Evolutionary conservation across 2,888 invertebrate species (phyloP).

Genomic region (Crossocerus cetratus): DNA sequence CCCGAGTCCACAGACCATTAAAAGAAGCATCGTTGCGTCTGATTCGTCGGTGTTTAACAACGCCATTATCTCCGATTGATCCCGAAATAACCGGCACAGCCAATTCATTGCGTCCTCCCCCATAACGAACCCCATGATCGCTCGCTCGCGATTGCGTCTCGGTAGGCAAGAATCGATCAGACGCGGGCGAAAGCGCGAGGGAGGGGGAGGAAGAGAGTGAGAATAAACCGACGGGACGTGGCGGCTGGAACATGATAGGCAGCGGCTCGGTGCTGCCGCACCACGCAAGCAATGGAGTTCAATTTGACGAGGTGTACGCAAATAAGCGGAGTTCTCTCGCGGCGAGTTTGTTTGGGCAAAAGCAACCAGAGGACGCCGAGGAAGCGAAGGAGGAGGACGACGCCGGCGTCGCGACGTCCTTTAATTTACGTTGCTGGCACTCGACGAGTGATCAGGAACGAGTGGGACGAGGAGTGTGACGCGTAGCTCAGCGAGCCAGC

Average conservation of each 20-base stretch:
- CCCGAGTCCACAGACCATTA: neutral
- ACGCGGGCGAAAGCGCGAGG: neutral
- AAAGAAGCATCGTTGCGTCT: neutral
- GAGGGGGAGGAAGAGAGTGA: slow-evolving; percentile 7
- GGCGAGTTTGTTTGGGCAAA: slow-evolving; percentile 72
- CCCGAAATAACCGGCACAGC: neutral
- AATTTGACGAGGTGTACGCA: slow-evolving; percentile 75
- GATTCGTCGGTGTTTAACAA: neutral
- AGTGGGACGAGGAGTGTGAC: slow-evolving; percentile 24
- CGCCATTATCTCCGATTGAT: too few relatives aligned
- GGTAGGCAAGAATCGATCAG: neutral
- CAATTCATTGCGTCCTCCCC: neutral
- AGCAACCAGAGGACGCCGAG: slow-evolving; percentile 45
- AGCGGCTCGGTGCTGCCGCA: neutral
- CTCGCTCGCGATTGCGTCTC: neutral
- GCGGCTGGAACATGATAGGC: neutral
- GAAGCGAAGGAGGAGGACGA: too few relatives aligned
- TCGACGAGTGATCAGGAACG: slow-evolving; percentile 15
- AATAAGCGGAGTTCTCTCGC: slow-evolving; percentile 66
- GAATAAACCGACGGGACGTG: neutral
- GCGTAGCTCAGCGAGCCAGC: slow-evolving; percentile 5
- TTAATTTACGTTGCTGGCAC: slow-evolving; percentile 70
- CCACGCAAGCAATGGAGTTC: slow-evolving; percentile 58
- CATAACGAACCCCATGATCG: neutral
- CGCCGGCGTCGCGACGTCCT: slow-evolving; percentile 66